Conservation (phyloP, 2,113 vertebrate species). For the Chaenocephalus aceratus region DNA sequence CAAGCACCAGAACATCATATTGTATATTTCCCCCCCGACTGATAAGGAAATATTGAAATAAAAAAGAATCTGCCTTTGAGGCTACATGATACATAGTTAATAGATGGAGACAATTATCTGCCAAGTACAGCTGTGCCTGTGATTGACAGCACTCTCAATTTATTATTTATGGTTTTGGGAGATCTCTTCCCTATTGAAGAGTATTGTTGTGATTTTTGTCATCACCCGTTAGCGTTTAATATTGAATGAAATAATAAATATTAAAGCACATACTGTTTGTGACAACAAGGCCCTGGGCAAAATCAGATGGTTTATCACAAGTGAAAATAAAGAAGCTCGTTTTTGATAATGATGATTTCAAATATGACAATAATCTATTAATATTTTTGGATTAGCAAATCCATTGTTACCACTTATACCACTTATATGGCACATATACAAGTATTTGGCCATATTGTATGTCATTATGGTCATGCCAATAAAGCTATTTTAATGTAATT, state of each 20-base stretch:
- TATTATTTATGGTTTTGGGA: slow-evolving; percentile 75
- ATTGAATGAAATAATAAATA: slow-evolving; percentile 62
- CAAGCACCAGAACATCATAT: slow-evolving; percentile 9
- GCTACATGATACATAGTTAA: slow-evolving; percentile 57
- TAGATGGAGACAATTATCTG: slow-evolving; percentile 58
- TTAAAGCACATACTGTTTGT: slow-evolving; percentile 38
- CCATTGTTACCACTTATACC: not conserved
- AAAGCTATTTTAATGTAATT: no score
- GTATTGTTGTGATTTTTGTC: slow-evolving; percentile 58
- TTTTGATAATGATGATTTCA: not conserved
- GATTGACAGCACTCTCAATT: slow-evolving; percentile 74
- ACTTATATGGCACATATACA: not conserved
- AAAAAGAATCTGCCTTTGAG: slow-evolving; percentile 31
- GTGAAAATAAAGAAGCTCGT: not conserved
- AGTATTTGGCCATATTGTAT: not conserved
- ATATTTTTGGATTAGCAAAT: not conserved
- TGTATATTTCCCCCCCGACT: not conserved
- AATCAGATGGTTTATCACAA: slow-evolving; percentile 12
- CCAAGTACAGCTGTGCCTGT: slow-evolving; percentile 64
- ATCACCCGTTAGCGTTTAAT: slow-evolving; percentile 51
- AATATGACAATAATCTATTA: not conserved
- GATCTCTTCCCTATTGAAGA: slow-evolving; percentile 50
- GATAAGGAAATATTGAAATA: slow-evolving; percentile 41
- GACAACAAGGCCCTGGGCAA: slow-evolving; percentile 6
- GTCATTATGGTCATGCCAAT: not conserved